A percentile compares a stretch with the other conserved stretches of the same genome.
Evolutionary conservation across 2,797 vertebrate species (phyloP).

Genomic region (Chelidonichthys spinosus): DNA sequence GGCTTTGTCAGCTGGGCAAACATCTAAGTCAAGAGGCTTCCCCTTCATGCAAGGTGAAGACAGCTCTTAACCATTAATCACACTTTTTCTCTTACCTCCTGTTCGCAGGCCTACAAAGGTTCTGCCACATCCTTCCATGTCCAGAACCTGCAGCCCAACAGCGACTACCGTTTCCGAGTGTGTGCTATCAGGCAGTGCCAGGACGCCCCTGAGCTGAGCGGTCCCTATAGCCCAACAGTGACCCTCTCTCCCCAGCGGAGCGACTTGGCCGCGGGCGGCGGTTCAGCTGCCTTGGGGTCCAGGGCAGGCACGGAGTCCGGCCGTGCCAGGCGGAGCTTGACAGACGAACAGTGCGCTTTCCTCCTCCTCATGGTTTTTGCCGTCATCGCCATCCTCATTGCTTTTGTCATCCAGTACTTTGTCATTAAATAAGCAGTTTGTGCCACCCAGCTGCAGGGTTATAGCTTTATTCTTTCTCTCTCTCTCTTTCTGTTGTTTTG

Average conservation of each 20-base stretch:
- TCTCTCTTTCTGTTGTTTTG: constrained; percentile 67
- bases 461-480: constrained; percentile 68
- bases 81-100: neutral
- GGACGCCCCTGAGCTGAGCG: constrained; percentile 91
- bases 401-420: constrained; percentile 98
- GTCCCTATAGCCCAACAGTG: constrained; percentile 93
- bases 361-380: constrained; percentile 96
- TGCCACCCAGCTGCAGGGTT: constrained; percentile 82
- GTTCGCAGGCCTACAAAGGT: constrained; percentile 90
- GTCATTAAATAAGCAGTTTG: constrained; percentile 93
- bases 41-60: constrained; percentile 1
- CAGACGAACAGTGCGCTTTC: constrained; percentile 96
- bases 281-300: constrained; percentile 74
- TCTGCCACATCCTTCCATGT: constrained; percentile 89
- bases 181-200: constrained; percentile 96
- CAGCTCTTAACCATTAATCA: neutral
- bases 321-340: constrained; percentile 88
- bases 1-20: constrained; percentile 29
- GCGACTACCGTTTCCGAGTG: constrained; percentile 93
- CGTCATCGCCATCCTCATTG: constrained; percentile 95
- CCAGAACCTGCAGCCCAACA: constrained; percentile 90
- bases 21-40: constrained; percentile 25
- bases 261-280: constrained; percentile 79
- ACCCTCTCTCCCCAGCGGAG: constrained; percentile 90
- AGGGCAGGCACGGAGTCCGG: constrained; percentile 80